Evolutionary conservation across 2,113 vertebrate species (phyloP), one percentile per base, ranked within the genome.

Genomic region (Nyctibius bracteatus): DNA sequence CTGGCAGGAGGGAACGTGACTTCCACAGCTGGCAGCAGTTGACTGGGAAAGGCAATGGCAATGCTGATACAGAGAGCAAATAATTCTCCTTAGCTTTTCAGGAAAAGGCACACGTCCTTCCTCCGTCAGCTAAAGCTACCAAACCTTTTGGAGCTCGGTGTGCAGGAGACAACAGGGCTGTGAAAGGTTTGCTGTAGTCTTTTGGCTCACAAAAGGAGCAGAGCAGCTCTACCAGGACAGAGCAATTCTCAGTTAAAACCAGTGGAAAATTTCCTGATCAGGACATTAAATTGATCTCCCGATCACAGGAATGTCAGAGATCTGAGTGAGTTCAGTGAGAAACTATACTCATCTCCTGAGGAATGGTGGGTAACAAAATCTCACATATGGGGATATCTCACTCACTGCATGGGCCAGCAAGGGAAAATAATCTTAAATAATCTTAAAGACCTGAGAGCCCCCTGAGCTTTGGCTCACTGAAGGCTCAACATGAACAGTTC

Each of bases 11-110:
- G 66, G 51, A 90, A 92, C 18, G 79, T 95, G 94, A 85, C 91
- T 95, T 94, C 86, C 88, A 95, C 96, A 95, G 94, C 95, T 96
- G 96, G 95, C 94, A 95, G 44, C 2, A 75, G 62, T 55, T 94
- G 90, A 88, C 77, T 80, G 75, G 43, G 41, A 89, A 89, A 93
- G 51, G 81, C 88, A 72, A 65, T 54, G 49, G 70, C 63, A 81
- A 30, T 75, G 44, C 63, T 91, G 82, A 89, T 93, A 86, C 24
- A 65, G 54, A 80, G 30, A 68, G 61, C 46, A 87, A 94, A 75
- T 47, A 43, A 80, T 23, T 66, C 58, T 81, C 74, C 47, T 49
- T 3, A 8, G 77, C 46, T 92, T 82, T 87, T 78, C 51, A 82
- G 81, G 84, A 91, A 91, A 46, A 92, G 39, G 33, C 46, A 79